These are phyloP conservation scores for Leucophora obtusa DNA, from an alignment of 2,888 invertebrate species.

Conservation along the genomic window DNA sequence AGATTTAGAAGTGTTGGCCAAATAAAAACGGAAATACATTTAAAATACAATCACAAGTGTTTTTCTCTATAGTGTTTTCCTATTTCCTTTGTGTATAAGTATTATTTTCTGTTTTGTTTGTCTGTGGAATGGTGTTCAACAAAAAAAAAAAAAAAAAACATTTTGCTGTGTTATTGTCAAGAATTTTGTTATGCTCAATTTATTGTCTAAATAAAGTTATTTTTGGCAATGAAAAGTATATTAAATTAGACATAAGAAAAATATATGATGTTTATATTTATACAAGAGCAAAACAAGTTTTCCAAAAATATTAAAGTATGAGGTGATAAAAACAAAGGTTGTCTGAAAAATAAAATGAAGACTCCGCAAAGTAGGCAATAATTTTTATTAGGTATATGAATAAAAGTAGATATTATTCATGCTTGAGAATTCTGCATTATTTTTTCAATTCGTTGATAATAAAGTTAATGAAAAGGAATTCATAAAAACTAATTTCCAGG, in stretches of 20 bases:
- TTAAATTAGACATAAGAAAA: conserved; percentile 46
- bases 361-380: background rate
- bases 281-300: background rate
- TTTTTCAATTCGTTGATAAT: too few relatives aligned
- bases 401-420: too few relatives aligned
- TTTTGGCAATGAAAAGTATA: conserved; percentile 56
- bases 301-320: background rate
- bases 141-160: conserved; percentile 46
- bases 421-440: too few relatives aligned
- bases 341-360: background rate
- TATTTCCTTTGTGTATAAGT: conserved; percentile 40
- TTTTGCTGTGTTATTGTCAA: conserved; percentile 50
- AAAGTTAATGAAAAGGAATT: too few relatives aligned
- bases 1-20: conserved; percentile 60
- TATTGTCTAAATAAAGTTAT: conserved; percentile 63
- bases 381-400: too few relatives aligned
- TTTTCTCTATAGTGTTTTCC: conserved; percentile 55
- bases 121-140: conserved; percentile 33
- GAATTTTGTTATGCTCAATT: conserved; percentile 63
- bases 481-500: too few relatives aligned
- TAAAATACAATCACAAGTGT: conserved; percentile 64
- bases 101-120: conserved; percentile 16
- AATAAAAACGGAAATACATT: conserved; percentile 64
- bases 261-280: conserved; percentile 5
- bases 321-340: too few relatives aligned